These are phyloP conservation scores for Nasonia oneida DNA, from an alignment of 2,888 invertebrate genomes.

Conservation along the genomic window DNA sequence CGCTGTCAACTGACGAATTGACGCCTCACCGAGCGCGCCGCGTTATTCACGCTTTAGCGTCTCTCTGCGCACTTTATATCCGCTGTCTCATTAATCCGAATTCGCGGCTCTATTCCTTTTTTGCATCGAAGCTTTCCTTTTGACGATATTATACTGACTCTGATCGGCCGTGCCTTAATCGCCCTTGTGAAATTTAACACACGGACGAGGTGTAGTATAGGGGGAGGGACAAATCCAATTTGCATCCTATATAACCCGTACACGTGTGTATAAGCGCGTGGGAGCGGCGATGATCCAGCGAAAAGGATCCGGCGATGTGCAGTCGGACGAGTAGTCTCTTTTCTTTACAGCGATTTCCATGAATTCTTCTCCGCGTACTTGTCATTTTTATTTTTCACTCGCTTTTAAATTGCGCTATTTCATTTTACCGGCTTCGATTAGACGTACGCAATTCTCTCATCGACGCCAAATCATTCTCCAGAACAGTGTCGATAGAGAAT, in stretches of 20 bases:
- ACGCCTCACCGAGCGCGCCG: slow-evolving; percentile 36
- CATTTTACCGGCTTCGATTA: background rate
- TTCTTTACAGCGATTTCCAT: background rate
- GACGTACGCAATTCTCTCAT: slow-evolving; percentile 16
- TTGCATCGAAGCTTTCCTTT: background rate
- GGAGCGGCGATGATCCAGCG: background rate
- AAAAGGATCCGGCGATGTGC: slow-evolving; percentile 20
- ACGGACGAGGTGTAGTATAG: too few relatives aligned
- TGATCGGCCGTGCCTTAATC: slow-evolving; percentile 58
- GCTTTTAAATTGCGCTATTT: background rate
- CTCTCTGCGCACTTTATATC: background rate
- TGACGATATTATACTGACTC: slow-evolving; percentile 3
- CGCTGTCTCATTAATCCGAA: slow-evolving; percentile 51
- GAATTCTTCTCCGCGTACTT: background rate
- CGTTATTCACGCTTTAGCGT: slow-evolving; percentile 52
- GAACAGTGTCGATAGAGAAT: background rate
- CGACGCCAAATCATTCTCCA: slow-evolving; percentile 38
- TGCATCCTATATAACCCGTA: slow-evolving; percentile 33
- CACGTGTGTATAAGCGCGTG: background rate
- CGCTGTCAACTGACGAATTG: slow-evolving; percentile 37
- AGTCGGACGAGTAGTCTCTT: slow-evolving; percentile 5
- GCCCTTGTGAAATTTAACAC: slow-evolving; percentile 54
- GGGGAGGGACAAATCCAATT: slow-evolving; percentile 57
- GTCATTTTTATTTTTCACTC: background rate
- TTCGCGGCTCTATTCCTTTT: background rate